Percentiles rank a stretch among this genome's conserved stretches.
Conservation (phyloP, 2,113 vertebrate species). For the Lepisosteus osseus region DNA sequence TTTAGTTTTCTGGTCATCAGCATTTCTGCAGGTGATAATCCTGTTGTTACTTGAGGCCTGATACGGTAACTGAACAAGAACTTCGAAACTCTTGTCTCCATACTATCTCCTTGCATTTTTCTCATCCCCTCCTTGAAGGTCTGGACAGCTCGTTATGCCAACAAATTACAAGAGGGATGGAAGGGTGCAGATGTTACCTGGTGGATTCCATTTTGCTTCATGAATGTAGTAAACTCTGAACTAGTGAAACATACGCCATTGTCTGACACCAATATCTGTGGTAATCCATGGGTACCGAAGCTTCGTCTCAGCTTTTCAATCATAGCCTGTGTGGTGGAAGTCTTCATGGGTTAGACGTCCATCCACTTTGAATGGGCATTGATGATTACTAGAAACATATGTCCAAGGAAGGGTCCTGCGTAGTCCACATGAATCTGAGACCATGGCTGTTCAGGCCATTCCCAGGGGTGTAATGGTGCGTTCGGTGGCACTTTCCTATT, state of each 20-base stretch:
- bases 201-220: neutral
- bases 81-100: neutral
- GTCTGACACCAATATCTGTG: neutral
- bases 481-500: neutral
- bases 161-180: neutral
- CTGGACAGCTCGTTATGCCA: no score
- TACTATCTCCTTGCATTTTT: neutral
- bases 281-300: neutral
- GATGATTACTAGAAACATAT: neutral
- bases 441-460: slow-evolving; percentile 12
- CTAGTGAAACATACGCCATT: neutral
- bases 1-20: neutral
- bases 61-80: neutral
- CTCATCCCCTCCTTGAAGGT: neutral
- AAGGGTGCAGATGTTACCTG: neutral
- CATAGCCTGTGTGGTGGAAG: neutral
- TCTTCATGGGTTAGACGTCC: neutral
- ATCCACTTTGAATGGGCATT: slow-evolving; percentile 4
- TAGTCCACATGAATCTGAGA: slow-evolving; percentile 12
- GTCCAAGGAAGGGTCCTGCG: neutral
- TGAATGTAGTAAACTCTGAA: neutral
- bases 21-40: neutral
- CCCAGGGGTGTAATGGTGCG: neutral
- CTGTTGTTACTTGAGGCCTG: neutral
- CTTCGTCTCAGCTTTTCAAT: neutral